Percentiles rank a stretch among this genome's conserved stretches.
These are phyloP conservation scores for Strongylocentrotus purpuratus DNA, from an alignment of 35 echinoderm and acorn worm species.

Conservation along the genomic window DNA sequence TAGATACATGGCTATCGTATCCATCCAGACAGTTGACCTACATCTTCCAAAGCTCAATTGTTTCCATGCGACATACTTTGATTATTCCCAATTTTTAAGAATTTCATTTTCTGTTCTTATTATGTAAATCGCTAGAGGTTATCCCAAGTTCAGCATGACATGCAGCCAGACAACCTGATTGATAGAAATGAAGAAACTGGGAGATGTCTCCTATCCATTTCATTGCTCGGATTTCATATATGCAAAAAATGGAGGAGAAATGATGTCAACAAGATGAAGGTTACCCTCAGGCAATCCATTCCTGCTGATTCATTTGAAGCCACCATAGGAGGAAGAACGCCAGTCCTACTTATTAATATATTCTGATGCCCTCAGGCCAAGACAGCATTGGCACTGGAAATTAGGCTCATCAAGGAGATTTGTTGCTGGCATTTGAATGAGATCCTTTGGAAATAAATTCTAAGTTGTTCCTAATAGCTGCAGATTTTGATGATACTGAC, in stretches of 20 bases:
- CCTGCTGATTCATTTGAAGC: not conserved
- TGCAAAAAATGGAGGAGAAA: not conserved
- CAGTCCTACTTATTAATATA: conserved; percentile 37
- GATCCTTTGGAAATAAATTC: not conserved
- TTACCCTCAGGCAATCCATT: not conserved
- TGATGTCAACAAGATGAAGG: not conserved
- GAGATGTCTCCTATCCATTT: not conserved
- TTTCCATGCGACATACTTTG: not conserved
- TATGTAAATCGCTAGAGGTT: not conserved
- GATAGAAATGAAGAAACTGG: not conserved
- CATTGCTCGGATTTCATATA: not conserved
- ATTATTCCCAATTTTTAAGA: not conserved
- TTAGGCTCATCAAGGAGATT: conserved; percentile 1
- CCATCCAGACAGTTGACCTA: not conserved
- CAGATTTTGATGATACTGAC: not conserved
- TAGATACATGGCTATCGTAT: not conserved
- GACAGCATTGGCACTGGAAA: not conserved
- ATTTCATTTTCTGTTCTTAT: not conserved
- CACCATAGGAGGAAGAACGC: not conserved
- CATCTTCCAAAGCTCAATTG: not conserved
- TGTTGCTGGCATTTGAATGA: not conserved
- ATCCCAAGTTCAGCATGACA: not conserved
- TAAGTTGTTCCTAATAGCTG: not conserved
- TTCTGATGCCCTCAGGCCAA: not conserved
- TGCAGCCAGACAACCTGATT: not conserved